These are phyloP conservation scores for Zootoca vivipara DNA, from an alignment of 2,113 vertebrate genomes.

Conservation along the genomic window DNA sequence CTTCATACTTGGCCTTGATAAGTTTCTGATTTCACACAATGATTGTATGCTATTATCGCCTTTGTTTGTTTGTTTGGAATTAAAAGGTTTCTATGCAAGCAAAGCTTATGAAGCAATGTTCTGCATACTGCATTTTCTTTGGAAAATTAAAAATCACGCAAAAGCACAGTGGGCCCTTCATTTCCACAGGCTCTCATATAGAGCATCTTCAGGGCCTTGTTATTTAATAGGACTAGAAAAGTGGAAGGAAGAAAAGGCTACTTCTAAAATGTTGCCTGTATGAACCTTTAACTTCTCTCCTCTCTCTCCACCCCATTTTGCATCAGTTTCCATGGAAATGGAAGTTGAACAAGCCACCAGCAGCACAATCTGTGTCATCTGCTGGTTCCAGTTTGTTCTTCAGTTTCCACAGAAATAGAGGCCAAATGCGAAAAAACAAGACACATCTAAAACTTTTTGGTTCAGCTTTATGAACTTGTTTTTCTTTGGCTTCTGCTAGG, in stretches of 20 bases:
- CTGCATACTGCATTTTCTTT: neutral
- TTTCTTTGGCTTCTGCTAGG: constrained; percentile 59
- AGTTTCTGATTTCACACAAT: neutral
- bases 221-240: constrained; percentile 27
- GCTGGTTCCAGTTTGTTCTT: constrained; percentile 68
- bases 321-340: constrained; percentile 81
- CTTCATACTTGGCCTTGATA: neutral
- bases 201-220: neutral
- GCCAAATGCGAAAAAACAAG: constrained; percentile 69
- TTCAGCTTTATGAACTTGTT: constrained; percentile 59
- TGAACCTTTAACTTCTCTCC: constrained; percentile 61
- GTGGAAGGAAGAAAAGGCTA: constrained; percentile 52
- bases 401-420: constrained; percentile 70
- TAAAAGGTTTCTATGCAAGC: neutral
- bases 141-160: neutral
- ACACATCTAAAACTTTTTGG: constrained; percentile 56
- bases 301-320: constrained; percentile 39
- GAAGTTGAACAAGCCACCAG: constrained; percentile 69
- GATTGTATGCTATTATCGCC: neutral
- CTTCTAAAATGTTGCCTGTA: constrained; percentile 51
- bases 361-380: constrained; percentile 65
- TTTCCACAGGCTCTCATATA: constrained; percentile 16
- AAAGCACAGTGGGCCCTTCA: neutral
- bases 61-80: neutral
- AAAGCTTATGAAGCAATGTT: neutral